Base-by-base conservation (phyloP, 2,888 invertebrate species). In the Tetrapedia diversipes region DNA sequence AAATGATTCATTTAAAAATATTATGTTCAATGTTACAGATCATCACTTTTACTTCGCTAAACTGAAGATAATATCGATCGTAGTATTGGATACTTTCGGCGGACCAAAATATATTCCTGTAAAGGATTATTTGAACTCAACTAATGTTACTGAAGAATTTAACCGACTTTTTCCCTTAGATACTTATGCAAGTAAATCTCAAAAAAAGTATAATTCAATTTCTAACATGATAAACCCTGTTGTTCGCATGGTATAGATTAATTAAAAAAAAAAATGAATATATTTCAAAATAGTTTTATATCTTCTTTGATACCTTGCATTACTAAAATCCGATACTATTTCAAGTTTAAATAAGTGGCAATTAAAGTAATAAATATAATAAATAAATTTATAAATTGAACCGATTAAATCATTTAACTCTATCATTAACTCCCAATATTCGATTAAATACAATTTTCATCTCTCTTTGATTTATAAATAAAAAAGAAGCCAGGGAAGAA, bases 1-100 rank as follows among this genome's bases (percentile, higher is more conserved):
- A 7, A 41, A 10, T 34, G 2, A 14, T 29, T 24, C 8, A 47
- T 34, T 59, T 29, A 10, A 11, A 53, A 29, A 27, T 39, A 47
- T 29, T 61, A 10, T 39, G 24, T 43, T 24, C 10, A 19, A 53
- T 39, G 53, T 93, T 93, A n/a, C 92, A 96, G 96, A 94, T 88
- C 97, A 97, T 91, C 90, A 93, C 24, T 97, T 96, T 93, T 96
- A 95, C 87, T 94, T 97, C 43, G 96, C 96, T 0, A 96, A 96
- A 92, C 84, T 97, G 87, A 93, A 95, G 81, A 96, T 97, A 57
- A 92, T 93, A 39, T 94, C 95, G 84, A 95, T 97, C 67, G 94
- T 94, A 14, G 94, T 97, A 83, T 92, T 97, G 84, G 97, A 97
- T 89, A 95, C 94, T 91, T 97, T 96, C 90, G 97, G 97, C 2